Evolutionary conservation across 2,888 invertebrate species (phyloP), one percentile per base, ranked within the genome.

Genomic region (Crematogaster levior): DNA sequence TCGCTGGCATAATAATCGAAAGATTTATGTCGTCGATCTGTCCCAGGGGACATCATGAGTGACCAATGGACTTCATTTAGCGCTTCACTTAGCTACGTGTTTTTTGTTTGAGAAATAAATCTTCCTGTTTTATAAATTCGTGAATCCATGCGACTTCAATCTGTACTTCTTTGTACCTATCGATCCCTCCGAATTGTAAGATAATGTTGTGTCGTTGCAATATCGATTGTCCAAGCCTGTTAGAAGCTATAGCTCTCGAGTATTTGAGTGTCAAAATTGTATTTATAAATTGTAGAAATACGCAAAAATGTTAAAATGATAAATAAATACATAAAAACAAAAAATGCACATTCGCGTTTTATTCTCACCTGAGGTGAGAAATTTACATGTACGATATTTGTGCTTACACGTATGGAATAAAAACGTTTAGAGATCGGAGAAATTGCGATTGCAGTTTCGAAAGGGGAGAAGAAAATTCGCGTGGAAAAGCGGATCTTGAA

Each of bases 21-120:
- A 70, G 46, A 63, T 85, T 61, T 83, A 83, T 9, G 82, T 88
- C 61, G 72, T 90, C 21, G 90, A 90, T 63, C 60, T 87, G 34
- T 43, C 27, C 7, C 53, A 61, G 43, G 60, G 6, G 21, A 60
- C 24, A 40, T 3, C 27, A 12, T 70, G 40, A 43, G n/a, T n/a
- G n/a, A n/a, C n/a, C n/a, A n/a, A n/a, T n/a, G n/a, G n/a, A n/a
- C n/a, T n/a, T n/a, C n/a, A n/a, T n/a, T n/a, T n/a, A n/a, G 24
- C 43, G 15, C 2, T 46, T 18, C 6, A n/a, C 5, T 1, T 34
- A 60, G 3, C 12, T 21, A 15, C 15, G 27, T 6, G 15, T 46
- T 1, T 60, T 73, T 30, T 4, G 10, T 40, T 70, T 27, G 12
- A n/a, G 18, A 73, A 73, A 60, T 73, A 34, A 43, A 70, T 7